Evolutionary conservation across 2,797 vertebrate species (phyloP), one percentile per base, ranked within the genome.

Genomic region (Karalla daura): DNA sequence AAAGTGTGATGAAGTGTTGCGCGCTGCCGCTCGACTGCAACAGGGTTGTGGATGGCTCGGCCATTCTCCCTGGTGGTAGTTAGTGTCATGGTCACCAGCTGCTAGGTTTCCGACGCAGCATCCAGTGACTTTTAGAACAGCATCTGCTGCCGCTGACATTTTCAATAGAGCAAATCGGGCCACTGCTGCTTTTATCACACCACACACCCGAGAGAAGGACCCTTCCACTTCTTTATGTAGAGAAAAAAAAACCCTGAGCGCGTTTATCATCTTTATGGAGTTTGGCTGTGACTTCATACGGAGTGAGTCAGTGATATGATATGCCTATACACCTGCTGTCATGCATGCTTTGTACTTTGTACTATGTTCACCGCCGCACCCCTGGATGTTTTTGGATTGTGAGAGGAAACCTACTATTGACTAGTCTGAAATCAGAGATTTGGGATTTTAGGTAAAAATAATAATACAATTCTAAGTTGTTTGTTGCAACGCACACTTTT

Each of bases 101-200:
- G 91, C 86, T 89, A 36, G 71, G 88, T 83, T n/a, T 91, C 86
- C 88, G 82, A 80, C 60, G 75, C 80, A 83, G 83, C 83, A 85
- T 91, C 87, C 89, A 91, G 67, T 84, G 88, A 84, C 80, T 78
- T 90, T 89, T 92, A 89, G 77, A 63, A 55, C 85, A 89, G 82
- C 93, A 93, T 92, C 91, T 94, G 93, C 83, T 91, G 79, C 84
- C 24, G 73, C 85, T 86, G 84, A 88, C 88, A 86, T 78, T 66
- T 78, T 84, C 85, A 83, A 80, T 87, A 84, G 63, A 82, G 78
- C 76, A 83, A 86, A 90, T 87, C 78, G 76, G 77, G 71, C 70
- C 72, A 62, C 72, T 79, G 81, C 74, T 82, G 83, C 64, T 86
- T 76, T 86, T 74, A 76, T 80, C 74, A 62, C 74, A 69, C 36